Evolutionary conservation across 1,140 invertebrate species (phyloP).

Genomic region (Drosophila chauvacae): DNA sequence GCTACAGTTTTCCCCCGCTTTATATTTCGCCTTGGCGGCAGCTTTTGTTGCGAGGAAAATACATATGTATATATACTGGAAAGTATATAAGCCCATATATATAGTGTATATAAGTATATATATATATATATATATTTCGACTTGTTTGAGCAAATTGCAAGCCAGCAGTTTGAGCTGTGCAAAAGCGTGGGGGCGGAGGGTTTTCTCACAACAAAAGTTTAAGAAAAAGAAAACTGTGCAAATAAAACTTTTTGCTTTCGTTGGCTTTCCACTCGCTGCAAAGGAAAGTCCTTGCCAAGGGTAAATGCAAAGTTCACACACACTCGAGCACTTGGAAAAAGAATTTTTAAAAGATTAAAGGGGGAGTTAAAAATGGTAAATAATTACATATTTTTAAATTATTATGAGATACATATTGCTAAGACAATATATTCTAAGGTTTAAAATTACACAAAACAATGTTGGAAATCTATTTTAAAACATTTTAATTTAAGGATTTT

Average conservation of each 20-base stretch:
- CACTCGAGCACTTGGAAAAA: conserved; percentile 27
- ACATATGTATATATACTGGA: conserved; percentile 24
- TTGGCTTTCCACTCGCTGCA: conserved; percentile 61
- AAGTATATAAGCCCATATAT: conserved; percentile 15
- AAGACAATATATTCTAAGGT: background rate
- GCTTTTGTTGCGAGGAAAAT: conserved; percentile 41
- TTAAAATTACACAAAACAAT: background rate
- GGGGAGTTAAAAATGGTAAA: too few species aligned
- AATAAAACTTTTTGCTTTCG: conserved; percentile 83
- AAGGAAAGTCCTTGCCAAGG: conserved; percentile 83
- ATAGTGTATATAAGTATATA: conserved; percentile 2
- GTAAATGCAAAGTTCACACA: conserved; percentile 77
- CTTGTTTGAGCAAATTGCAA: conserved; percentile 78
- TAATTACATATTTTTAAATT: too few species aligned
- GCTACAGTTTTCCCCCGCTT: conserved; percentile 69
- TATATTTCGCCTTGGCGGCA: conserved; percentile 53
- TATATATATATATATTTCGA: conserved; percentile 23
- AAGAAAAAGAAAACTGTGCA: conserved; percentile 83
- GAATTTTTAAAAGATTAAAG: too few species aligned
- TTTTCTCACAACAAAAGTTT: conserved; percentile 71
- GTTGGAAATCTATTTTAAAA: background rate
- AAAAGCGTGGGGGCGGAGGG: background rate
- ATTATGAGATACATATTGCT: too few species aligned
- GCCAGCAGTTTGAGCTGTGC: conserved; percentile 68
- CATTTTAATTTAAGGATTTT: background rate